phyloP scores from a whole-genome alignment of 2,797 vertebrate genomes.

The Cossypha heuglini region DNA sequence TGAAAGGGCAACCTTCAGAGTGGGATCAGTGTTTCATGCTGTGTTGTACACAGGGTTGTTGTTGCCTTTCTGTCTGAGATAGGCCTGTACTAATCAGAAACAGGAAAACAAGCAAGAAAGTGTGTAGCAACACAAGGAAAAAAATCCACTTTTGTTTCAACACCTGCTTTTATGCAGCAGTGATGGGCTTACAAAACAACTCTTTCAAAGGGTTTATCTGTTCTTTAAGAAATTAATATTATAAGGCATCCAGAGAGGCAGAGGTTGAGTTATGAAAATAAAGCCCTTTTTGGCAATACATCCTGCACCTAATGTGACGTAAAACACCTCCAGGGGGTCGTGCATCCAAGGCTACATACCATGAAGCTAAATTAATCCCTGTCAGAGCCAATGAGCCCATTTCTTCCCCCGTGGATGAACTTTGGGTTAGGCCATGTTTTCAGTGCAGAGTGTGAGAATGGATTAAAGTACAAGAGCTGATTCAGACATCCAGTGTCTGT shows the following conservation, averaged over 20 bases:
- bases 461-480: not conserved
- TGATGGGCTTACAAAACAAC: not conserved
- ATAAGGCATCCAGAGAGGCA: not conserved
- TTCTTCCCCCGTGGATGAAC: not conserved
- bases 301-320: not conserved
- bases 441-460: not conserved
- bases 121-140: not conserved
- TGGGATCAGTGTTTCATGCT: not conserved
- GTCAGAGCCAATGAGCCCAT: not conserved
- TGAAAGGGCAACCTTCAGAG: slow-evolving; percentile 41
- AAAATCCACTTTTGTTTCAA: not conserved
- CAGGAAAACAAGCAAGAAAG: not conserved
- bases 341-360: not conserved
- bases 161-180: not conserved
- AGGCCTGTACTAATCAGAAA: not conserved
- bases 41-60: not conserved
- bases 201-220: not conserved
- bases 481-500: not conserved
- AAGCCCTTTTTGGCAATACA: not conserved
- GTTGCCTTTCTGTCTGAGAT: not conserved
- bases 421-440: not conserved
- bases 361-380: not conserved
- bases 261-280: not conserved
- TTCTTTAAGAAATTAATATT: not conserved
- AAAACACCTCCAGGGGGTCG: not conserved